A percentile compares a stretch with the other conserved stretches of the same genome.
These are phyloP conservation scores for Electrophaes corylata DNA, from an alignment of 2,888 invertebrate genomes.

Conservation along the genomic window DNA sequence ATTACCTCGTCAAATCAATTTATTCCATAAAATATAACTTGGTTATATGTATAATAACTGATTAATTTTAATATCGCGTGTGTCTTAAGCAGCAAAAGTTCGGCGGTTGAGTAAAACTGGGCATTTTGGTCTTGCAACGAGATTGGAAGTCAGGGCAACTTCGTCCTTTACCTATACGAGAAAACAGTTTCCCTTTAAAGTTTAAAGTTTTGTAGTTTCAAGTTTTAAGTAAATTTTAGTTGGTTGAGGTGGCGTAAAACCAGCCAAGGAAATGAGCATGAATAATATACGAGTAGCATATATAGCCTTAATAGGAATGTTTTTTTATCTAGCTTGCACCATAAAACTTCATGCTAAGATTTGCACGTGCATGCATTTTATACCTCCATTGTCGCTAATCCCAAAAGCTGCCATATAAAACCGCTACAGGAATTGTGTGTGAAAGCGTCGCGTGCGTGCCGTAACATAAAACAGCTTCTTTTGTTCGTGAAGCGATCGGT, in stretches of 20 bases:
- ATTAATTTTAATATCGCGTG: constrained; percentile 52
- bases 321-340: constrained; percentile 13
- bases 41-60: constrained; percentile 44
- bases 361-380: constrained; percentile 35
- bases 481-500: constrained; percentile 68
- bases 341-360: constrained; percentile 30
- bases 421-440: constrained; percentile 35
- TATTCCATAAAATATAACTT: constrained; percentile 38
- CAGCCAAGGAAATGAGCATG: neutral
- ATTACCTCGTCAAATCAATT: constrained; percentile 37
- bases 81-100: constrained; percentile 50
- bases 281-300: no score
- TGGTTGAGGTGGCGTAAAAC: neutral
- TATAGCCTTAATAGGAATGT: no score
- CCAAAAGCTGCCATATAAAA: constrained; percentile 32
- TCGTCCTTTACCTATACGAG: constrained; percentile 14
- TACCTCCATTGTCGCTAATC: constrained; percentile 34
- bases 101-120: constrained; percentile 46
- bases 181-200: neutral
- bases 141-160: constrained; percentile 37
- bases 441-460: constrained; percentile 71
- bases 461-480: constrained; percentile 77
- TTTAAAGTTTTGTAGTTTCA: neutral
- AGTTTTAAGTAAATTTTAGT: neutral
- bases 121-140: constrained; percentile 40